phyloP scores from a whole-genome alignment of 1,140 invertebrate genomes.

The Himalopsyche phryganea region DNA sequence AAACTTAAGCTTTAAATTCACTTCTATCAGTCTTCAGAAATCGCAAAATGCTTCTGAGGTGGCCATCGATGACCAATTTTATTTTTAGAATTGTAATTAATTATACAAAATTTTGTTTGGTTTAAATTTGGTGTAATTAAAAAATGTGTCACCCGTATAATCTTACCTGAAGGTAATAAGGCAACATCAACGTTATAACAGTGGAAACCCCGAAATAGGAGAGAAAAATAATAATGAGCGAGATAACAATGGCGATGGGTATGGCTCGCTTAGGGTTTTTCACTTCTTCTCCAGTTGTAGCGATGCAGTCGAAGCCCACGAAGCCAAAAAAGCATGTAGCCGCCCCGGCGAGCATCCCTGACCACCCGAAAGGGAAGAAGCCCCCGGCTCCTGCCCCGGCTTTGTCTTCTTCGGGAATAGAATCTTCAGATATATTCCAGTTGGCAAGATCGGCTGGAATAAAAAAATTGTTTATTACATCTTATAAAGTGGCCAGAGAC shows the following conservation, averaged over 20 bases:
- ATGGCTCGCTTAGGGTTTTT: constrained; percentile 83
- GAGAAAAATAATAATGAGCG: constrained; percentile 74
- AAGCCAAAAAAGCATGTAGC: constrained; percentile 95
- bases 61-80: too few relatives aligned
- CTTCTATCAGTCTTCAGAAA: too few relatives aligned
- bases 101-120: too few relatives aligned
- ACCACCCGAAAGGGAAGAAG: constrained; percentile 65
- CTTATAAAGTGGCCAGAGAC: not conserved
- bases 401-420: constrained; percentile 12
- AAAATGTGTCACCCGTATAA: too few relatives aligned
- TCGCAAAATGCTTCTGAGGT: too few relatives aligned
- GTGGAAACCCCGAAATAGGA: constrained; percentile 83
- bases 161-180: constrained; percentile 70
- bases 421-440: constrained; percentile 36
- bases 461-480: constrained; percentile 6
- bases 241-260: constrained; percentile 79
- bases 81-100: too few relatives aligned
- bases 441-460: constrained; percentile 42
- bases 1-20: too few relatives aligned
- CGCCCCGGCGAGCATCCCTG: constrained; percentile 70
- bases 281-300: constrained; percentile 82
- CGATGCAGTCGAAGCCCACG: constrained; percentile 92
- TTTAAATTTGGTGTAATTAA: too few relatives aligned
- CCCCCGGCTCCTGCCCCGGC: constrained; percentile 52
- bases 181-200: constrained; percentile 78